Percentiles rank a stretch among this genome's conserved stretches.
Evolutionary conservation across 2,113 vertebrate genomes (phyloP).

Genomic region (Platysternon megacephalum): DNA sequence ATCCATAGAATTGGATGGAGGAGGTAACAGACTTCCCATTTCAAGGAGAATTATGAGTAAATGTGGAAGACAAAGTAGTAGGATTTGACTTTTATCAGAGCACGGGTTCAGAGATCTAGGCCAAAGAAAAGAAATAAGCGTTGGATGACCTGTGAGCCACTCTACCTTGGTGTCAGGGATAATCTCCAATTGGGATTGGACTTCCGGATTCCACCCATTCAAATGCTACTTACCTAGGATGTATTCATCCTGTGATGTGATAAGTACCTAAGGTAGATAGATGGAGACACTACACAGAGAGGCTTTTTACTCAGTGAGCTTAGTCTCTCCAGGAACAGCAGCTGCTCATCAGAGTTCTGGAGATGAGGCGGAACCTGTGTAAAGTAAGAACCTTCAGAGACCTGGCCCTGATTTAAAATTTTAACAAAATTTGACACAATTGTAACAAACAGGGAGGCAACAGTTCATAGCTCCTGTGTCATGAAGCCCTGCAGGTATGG

Average conservation of each 20-base stretch:
- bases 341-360: background rate
- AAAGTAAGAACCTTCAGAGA: background rate
- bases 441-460: background rate
- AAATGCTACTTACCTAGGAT: accelerated
- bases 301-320: background rate
- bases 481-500: accelerated
- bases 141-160: background rate
- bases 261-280: background rate
- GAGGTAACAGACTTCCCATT: background rate
- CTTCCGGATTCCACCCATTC: accelerated
- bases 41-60: background rate
- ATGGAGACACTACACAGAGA: background rate
- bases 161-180: background rate
- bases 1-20: background rate
- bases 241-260: background rate
- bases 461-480: background rate
- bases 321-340: background rate
- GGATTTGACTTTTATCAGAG: background rate
- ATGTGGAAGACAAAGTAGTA: background rate
- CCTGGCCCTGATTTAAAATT: background rate
- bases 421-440: background rate
- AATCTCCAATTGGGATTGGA: background rate
- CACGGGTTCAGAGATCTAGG: background rate
- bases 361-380: background rate
- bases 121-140: background rate